Evolutionary conservation across 2,888 invertebrate species (phyloP), one percentile per base, ranked within the genome.

Genomic region (Noctua janthe): DNA sequence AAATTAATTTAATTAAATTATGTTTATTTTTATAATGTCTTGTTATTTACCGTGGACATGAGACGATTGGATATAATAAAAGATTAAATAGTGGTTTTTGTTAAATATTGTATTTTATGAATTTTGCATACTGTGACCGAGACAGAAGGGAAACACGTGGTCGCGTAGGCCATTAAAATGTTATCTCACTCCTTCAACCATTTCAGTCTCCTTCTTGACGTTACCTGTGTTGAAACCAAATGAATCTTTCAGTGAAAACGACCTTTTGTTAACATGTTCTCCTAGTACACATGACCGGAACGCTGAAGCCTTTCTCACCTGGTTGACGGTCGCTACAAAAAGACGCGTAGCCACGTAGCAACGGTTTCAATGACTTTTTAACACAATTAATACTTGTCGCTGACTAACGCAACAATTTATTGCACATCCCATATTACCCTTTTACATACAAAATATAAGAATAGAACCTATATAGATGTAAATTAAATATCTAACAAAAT

Each of bases 231-330:
- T 47, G 3, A 74, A 13, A 2, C 17, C 4, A 20, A 43, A 13
- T 29, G 1, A 29, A 64, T 29, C 20, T 64, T 77, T 23, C 43
- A 29, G 74, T 51, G 75, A 74, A 77, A 0, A 54, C 7, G 0
- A 39, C 20, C 2, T 64, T 23, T 17, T 51, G 1, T 1, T n/a
- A 29, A 64, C n/a, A 0, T 77, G 7, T 23, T 64, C 64, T 74
- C 76, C 51, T 77, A 64, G 64, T 77, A 77, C 64, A 2, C 0
- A 62, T 69, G 47, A 23, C 54, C 11, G 64, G 7, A 64, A 49
- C 43, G 64, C 51, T 74, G 77, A 49, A 67, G 3, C 6, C 74
- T 74, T 67, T 23, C 29, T 64, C 17, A 39, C 51, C 39, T 17
- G 23, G 59, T 49, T 71, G 23, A 35, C 47, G 47, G 71, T 49